A percentile compares a stretch with the other conserved stretches of the same genome.
Conservation (phyloP, 2,888 invertebrate species). For the Orthosia cruda region DNA sequence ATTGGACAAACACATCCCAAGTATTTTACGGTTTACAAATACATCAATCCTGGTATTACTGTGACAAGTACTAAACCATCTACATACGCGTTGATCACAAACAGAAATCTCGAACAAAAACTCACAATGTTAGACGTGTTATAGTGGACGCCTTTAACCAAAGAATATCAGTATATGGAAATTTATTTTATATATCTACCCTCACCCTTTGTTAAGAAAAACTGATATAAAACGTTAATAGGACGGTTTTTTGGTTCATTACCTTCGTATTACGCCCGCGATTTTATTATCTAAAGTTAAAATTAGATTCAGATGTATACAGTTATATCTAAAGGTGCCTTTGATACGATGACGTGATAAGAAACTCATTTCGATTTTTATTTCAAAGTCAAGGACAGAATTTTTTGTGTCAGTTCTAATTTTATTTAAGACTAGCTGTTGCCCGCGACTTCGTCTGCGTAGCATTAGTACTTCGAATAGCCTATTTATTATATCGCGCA, state of each 20-base stretch:
- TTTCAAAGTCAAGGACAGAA: too few species aligned
- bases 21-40: slow-evolving; percentile 28
- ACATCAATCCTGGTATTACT: slow-evolving; percentile 6
- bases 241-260: slow-evolving; percentile 1
- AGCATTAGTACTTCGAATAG: too few species aligned
- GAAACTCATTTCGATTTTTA: neutral
- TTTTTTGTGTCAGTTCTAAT: too few species aligned
- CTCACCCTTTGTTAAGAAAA: neutral
- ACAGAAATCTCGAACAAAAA: slow-evolving; percentile 13
- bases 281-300: slow-evolving; percentile 5
- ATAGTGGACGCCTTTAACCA: too few species aligned
- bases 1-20: neutral
- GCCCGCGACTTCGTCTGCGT: too few species aligned
- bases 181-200: neutral
- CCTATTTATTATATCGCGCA: too few species aligned
- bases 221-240: neutral
- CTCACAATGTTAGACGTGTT: too few species aligned
- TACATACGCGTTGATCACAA: neutral
- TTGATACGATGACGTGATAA: slow-evolving; percentile 14
- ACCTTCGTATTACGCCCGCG: neutral
- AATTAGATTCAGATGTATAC: neutral
- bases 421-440: too few species aligned
- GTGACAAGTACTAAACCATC: neutral
- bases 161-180: too few species aligned
- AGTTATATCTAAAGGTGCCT: neutral